These are phyloP conservation scores for Parauchenoglanis punctatus DNA, from an alignment of 2,797 vertebrate species.

Conservation along the genomic window DNA sequence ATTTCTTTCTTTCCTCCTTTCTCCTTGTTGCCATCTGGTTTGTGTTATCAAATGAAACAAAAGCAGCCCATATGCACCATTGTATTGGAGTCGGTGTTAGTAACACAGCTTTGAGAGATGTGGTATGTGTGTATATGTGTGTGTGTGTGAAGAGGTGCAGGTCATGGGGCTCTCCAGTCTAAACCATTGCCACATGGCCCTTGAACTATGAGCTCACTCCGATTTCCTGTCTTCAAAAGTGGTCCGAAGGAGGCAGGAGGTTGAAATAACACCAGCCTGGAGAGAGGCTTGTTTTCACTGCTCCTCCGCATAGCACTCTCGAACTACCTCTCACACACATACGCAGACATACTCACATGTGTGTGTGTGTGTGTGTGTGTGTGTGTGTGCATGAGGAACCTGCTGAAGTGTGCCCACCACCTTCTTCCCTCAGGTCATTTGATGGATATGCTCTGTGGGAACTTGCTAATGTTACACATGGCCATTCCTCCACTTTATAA, in stretches of 20 bases:
- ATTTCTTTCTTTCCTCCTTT: slow-evolving; percentile 74
- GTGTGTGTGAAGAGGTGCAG: slow-evolving; percentile 62
- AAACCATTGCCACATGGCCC: slow-evolving; percentile 89
- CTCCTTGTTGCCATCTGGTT: slow-evolving; percentile 80
- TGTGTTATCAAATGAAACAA: slow-evolving; percentile 79
- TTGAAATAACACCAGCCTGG: slow-evolving; percentile 79
- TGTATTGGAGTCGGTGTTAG: slow-evolving; percentile 65
- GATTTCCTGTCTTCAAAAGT: slow-evolving; percentile 91
- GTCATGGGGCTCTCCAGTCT: slow-evolving; percentile 75
- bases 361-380: slow-evolving; percentile 46
- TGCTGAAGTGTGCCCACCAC: slow-evolving; percentile 45
- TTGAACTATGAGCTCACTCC: slow-evolving; percentile 83
- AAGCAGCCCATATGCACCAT: slow-evolving; percentile 64
- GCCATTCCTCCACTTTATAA: slow-evolving; percentile 45
- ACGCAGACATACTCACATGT: background rate
- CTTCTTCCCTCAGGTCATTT: slow-evolving; percentile 30
- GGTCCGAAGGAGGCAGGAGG: slow-evolving; percentile 72
- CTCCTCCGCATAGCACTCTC: slow-evolving; percentile 61
- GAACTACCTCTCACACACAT: slow-evolving; percentile 67
- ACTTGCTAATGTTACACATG: slow-evolving; percentile 30
- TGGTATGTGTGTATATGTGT: slow-evolving; percentile 67
- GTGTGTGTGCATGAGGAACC: slow-evolving; percentile 51
- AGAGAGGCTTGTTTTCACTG: slow-evolving; percentile 82
- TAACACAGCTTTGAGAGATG: slow-evolving; percentile 72
- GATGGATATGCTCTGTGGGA: slow-evolving; percentile 44